These are phyloP conservation scores for Scatophagus argus DNA, from an alignment of 2,113 vertebrate species.

Conservation along the genomic window DNA sequence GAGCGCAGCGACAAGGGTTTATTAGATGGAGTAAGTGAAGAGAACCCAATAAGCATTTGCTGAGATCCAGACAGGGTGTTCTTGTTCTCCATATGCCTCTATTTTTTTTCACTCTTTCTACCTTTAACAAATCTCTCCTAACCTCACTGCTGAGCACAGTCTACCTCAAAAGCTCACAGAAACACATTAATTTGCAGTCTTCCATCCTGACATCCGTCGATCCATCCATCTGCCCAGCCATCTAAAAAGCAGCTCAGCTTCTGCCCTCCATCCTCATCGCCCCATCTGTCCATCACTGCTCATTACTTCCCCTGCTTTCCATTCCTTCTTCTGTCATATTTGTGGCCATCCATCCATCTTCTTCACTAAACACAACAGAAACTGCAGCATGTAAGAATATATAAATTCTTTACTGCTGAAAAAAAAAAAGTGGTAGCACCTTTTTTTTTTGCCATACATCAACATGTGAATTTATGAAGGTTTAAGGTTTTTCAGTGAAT, in stretches of 20 bases:
- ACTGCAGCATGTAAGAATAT: conserved; percentile 34
- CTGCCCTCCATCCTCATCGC: conserved; percentile 41
- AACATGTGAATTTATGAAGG: neutral
- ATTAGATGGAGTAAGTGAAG: conserved; percentile 18
- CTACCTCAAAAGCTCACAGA: conserved; percentile 29
- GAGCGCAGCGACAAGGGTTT: conserved; percentile 22
- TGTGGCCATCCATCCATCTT: conserved; percentile 67
- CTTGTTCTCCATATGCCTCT: neutral
- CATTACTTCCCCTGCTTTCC: conserved; percentile 60
- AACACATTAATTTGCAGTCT: conserved; percentile 61
- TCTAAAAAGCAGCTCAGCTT: conserved; percentile 52
- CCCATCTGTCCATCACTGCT: conserved; percentile 75
- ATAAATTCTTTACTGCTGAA: conserved; percentile 30
- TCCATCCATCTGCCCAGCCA: conserved; percentile 53
- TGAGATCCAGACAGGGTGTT: conserved; percentile 9
- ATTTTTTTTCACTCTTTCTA: conserved; percentile 14
- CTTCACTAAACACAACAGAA: conserved; percentile 53
- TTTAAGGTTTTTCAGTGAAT: neutral
- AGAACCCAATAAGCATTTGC: conserved; percentile 39
- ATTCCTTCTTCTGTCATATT: conserved; percentile 57
- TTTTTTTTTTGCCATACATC: conserved; percentile 21
- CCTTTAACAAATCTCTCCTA: conserved; percentile 36
- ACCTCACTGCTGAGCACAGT: conserved; percentile 2
- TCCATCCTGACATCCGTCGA: conserved; percentile 35
- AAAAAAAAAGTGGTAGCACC: neutral